These are phyloP conservation scores for Cataglyphis livida DNA, from an alignment of 2,888 invertebrate species.

Conservation along the genomic window DNA sequence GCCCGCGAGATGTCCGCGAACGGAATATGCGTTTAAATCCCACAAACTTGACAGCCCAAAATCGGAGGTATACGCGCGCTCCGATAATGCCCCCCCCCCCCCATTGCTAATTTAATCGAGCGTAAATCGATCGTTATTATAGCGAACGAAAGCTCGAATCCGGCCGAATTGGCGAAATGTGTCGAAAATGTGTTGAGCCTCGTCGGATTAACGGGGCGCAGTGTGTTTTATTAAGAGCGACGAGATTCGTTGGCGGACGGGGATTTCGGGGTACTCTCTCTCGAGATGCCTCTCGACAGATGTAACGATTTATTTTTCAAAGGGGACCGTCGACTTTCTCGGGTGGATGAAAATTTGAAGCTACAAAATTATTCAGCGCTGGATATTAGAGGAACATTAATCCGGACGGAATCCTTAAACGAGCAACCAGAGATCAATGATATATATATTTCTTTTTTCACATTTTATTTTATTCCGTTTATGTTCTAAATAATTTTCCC, in stretches of 20 bases:
- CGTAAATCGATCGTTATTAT: slow-evolving; percentile 19
- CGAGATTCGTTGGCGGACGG: background rate
- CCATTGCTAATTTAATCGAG: slow-evolving; percentile 67
- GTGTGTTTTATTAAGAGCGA: slow-evolving; percentile 22
- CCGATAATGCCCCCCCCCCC: slow-evolving; percentile 62
- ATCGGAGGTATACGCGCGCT: slow-evolving; percentile 27
- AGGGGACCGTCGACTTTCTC: too few relatives aligned
- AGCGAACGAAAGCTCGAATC: background rate
- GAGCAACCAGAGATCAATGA: background rate
- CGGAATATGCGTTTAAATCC: slow-evolving; percentile 18
- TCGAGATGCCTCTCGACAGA: background rate
- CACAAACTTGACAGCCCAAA: slow-evolving; percentile 41
- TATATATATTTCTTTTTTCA: background rate
- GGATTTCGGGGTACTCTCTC: background rate
- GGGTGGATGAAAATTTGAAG: background rate
- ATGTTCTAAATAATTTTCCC: background rate
- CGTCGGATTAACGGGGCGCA: slow-evolving; percentile 36
- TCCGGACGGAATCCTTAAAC: background rate
- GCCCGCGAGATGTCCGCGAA: slow-evolving; percentile 43
- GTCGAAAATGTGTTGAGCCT: slow-evolving; percentile 52
- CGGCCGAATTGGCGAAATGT: slow-evolving; percentile 60
- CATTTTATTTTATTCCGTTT: background rate
- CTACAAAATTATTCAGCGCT: background rate
- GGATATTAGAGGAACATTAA: background rate
- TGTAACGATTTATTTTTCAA: background rate